phyloP scores from a whole-genome alignment of 2,797 vertebrate genomes.

The Muraenolepis orangiensis region DNA sequence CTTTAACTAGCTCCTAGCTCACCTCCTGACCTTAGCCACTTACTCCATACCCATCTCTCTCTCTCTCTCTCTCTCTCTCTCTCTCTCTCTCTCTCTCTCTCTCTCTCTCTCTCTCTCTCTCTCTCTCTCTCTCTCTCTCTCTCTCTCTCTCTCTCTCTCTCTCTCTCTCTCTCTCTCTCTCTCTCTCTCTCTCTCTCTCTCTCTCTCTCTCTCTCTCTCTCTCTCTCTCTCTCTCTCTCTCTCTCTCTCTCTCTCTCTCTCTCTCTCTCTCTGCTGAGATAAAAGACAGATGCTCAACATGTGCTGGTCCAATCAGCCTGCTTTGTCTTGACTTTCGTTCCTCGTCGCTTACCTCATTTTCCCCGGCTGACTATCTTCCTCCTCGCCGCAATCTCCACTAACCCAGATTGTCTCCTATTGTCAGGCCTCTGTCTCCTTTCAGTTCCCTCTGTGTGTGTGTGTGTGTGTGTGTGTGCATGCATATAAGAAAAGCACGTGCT shows the following conservation, averaged over 20 bases:
- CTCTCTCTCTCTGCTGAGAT: neutral
- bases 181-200: conserved; percentile 1
- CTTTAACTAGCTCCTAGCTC: conserved; percentile 13
- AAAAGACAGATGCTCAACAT: conserved; percentile 42
- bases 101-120: conserved; percentile 5
- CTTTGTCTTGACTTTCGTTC: conserved; percentile 24
- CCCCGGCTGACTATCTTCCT: neutral
- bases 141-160: neutral
- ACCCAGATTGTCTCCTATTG: neutral
- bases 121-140: neutral
- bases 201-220: neutral
- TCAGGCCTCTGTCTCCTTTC: neutral
- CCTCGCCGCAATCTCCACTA: neutral
- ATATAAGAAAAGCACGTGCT: too few species aligned
- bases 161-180: neutral
- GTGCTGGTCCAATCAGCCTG: conserved; percentile 26
- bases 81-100: conserved; percentile 12
- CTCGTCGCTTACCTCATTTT: conserved; percentile 20
- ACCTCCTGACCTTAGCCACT: conserved; percentile 15
- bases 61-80: conserved; percentile 2
- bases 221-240: neutral
- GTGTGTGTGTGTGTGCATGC: neutral
- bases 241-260: neutral
- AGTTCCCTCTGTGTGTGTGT: neutral
- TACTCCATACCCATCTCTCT: neutral